A percentile compares a stretch with the other conserved stretches of the same genome.
Conservation (phyloP, 2,888 invertebrate genomes). For the Sinohyriopsis cumingii region DNA sequence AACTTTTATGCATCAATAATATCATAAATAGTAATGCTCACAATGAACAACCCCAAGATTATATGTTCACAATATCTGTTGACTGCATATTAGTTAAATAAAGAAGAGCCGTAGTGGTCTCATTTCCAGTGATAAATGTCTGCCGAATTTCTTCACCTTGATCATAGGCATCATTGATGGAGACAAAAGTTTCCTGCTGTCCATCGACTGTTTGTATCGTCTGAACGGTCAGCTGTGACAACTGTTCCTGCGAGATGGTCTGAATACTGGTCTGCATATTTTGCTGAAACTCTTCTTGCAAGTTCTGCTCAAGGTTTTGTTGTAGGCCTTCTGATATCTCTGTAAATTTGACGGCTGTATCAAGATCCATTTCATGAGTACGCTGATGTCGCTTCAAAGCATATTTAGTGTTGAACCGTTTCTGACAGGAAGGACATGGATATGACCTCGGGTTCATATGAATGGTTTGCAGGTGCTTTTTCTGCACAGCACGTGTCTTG, state of each 20-base stretch:
- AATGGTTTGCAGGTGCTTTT: slow-evolving; percentile 71
- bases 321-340: not conserved
- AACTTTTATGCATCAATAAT: too few species aligned
- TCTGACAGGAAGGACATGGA: slow-evolving; percentile 67
- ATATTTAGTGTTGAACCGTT: slow-evolving; percentile 72
- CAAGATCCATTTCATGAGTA: slow-evolving; percentile 52
- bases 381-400: slow-evolving; percentile 70
- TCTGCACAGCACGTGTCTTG: slow-evolving; percentile 72
- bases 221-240: slow-evolving; percentile 5
- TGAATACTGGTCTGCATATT: not conserved
- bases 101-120: slow-evolving; percentile 19
- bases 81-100: too few species aligned
- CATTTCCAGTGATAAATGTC: slow-evolving; percentile 28
- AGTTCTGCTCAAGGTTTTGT: not conserved
- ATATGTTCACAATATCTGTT: too few species aligned
- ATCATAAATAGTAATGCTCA: too few species aligned
- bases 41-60: too few species aligned
- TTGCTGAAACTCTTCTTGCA: not conserved
- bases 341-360: not conserved
- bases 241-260: not conserved
- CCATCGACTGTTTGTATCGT: not conserved
- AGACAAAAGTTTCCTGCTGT: not conserved
- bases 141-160: slow-evolving; percentile 27
- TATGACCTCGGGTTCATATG: slow-evolving; percentile 71
- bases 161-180: slow-evolving; percentile 17